Evolutionary conservation across 2,113 vertebrate species (phyloP), one percentile per base, ranked within the genome.

Genomic region (Peromyscus maniculatus): DNA sequence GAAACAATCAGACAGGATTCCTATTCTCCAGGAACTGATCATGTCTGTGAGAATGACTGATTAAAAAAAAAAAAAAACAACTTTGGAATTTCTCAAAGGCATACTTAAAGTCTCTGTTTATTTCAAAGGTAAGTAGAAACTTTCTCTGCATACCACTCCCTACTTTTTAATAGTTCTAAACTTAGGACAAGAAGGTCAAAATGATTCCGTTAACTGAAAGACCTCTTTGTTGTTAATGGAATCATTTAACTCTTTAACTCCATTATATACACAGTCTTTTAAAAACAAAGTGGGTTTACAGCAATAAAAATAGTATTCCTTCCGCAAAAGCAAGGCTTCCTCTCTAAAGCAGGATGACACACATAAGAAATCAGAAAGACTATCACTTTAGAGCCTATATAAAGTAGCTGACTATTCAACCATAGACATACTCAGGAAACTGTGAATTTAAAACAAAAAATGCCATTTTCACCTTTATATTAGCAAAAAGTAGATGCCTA

Each of bases 1-100:
- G 87, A 96, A 93, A 97, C 16, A 92, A 90, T 13, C 7, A 75
- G 39, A 86, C 72, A 1, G 91, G 64, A 87, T 80, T 90, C 57
- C 57, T 87, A 94, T 17, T 26, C 16, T 88, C 36, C 89, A 77
- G 24, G 75, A 94, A 91, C n/a, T 77, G 66, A 69, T 46, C 7
- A 78, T 6, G 57, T 79, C 55, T 90, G 22, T 77, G 46, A 96
- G 88, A 94, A 80, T 9, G 82, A 92, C 91, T 90, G 36, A 64
- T 59, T 24, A 52, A 91, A 87, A 94, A 57, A 71, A n/a, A 11
- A n/a, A 12, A 88, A 71, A n/a, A 11, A n/a, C 9, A 88, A 55
- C 72, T 67, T 87, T 28, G 31, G 49, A 28, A 89, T 96, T 96
- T 75, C 52, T 62, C 52, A 28, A 69, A 39, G n/a, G 31, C 43